These are phyloP conservation scores for Rallus crepitans DNA, from an alignment of 2,797 vertebrate species.

Conservation along the genomic window DNA sequence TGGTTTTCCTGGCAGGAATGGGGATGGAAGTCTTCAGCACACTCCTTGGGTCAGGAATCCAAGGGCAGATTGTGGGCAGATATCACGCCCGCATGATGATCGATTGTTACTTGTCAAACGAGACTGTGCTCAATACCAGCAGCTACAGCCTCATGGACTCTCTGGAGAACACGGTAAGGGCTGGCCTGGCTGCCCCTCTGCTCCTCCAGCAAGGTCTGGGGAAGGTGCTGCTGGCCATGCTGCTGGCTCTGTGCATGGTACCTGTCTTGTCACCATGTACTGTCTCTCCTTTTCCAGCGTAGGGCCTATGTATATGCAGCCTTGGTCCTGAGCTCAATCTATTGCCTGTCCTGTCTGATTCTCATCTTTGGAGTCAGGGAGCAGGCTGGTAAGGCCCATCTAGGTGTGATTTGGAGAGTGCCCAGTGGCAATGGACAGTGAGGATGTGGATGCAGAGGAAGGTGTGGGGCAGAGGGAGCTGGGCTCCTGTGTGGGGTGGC, in stretches of 20 bases:
- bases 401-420: neutral
- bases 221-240: neutral
- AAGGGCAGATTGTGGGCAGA: conserved; percentile 81
- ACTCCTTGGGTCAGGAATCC: conserved; percentile 79
- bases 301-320: conserved; percentile 67
- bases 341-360: conserved; percentile 67
- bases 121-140: conserved; percentile 24
- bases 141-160: conserved; percentile 20
- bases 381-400: conserved; percentile 50
- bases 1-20: conserved; percentile 74
- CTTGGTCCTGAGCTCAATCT: conserved; percentile 53
- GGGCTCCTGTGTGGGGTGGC: neutral
- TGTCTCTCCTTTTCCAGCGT: conserved; percentile 26
- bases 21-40: conserved; percentile 80
- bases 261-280: neutral
- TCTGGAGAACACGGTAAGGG: neutral
- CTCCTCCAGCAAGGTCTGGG: neutral
- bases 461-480: neutral
- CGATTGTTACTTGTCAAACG: conserved; percentile 65
- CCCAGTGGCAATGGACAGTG: neutral
- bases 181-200: neutral
- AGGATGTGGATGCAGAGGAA: neutral
- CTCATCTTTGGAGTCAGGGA: conserved; percentile 76
- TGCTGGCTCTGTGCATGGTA: neutral
- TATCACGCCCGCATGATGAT: conserved; percentile 76